A percentile compares a stretch with the other conserved stretches of the same genome.
Evolutionary conservation across 2,888 invertebrate genomes (phyloP).

Genomic region (Bugulina stolonifera): DNA sequence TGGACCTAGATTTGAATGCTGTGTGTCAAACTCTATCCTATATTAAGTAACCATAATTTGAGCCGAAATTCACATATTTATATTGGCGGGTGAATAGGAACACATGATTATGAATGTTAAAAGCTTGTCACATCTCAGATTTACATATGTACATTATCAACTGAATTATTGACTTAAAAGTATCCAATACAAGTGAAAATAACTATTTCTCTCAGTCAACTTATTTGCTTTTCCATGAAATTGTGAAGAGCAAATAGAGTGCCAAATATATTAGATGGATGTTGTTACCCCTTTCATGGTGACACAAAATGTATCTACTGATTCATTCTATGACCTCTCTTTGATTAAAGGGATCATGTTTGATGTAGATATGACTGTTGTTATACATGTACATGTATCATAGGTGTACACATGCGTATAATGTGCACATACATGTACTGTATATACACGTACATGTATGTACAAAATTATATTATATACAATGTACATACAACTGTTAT

Average conservation of each 20-base stretch:
- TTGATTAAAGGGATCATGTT: too few species aligned
- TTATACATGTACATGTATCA: too few species aligned
- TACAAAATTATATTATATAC: too few species aligned
- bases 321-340: neutral
- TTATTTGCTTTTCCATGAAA: slow-evolving; percentile 8
- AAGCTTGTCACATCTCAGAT: slow-evolving; percentile 25
- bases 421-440: too few species aligned
- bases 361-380: too few species aligned
- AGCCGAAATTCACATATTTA: neutral
- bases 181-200: neutral
- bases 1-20: too few species aligned
- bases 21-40: neutral
- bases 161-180: neutral
- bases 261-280: neutral
- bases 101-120: slow-evolving; percentile 19
- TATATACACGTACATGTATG: too few species aligned
- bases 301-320: neutral
- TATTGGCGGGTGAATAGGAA: neutral
- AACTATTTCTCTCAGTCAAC: neutral
- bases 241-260: slow-evolving; percentile 6
- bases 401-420: too few species aligned
- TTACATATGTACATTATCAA: slow-evolving; percentile 15
- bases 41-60: neutral
- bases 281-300: neutral
- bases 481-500: too few species aligned